Evolutionary conservation across 2,797 vertebrate species (phyloP).

Genomic region (Scolopax bukidnonensis): DNA sequence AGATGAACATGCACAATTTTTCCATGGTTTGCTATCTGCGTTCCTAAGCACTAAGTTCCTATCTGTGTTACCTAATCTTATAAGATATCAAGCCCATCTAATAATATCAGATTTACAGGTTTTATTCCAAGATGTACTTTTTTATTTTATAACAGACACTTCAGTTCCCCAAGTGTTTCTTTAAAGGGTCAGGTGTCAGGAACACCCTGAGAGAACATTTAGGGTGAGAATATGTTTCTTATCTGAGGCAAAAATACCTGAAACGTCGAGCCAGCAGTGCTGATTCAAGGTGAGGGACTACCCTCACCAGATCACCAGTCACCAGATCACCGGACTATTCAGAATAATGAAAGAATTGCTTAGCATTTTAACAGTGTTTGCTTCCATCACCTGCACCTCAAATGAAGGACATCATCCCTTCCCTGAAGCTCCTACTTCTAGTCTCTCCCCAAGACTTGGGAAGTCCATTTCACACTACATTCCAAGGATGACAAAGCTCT

Average conservation of each 20-base stretch:
- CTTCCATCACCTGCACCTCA: neutral
- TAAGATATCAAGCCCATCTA: neutral
- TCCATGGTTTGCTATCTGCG: neutral
- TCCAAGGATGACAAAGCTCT: neutral
- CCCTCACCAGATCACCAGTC: neutral
- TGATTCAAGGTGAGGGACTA: neutral
- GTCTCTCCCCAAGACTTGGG: neutral
- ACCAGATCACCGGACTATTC: neutral
- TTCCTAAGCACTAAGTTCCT: neutral
- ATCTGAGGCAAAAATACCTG: neutral
- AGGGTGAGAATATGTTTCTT: neutral
- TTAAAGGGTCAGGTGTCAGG: neutral
- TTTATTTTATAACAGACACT: neutral
- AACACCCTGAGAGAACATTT: neutral
- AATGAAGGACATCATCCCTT: neutral
- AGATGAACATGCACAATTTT: neutral
- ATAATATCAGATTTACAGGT: neutral
- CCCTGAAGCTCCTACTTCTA: neutral
- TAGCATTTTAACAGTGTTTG: neutral
- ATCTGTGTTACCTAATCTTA: neutral
- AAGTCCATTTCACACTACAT: neutral
- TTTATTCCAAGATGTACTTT: neutral
- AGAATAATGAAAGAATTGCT: neutral
- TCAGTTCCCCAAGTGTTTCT: neutral
- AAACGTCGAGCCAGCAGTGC: neutral